Conservation (phyloP, 1,140 invertebrate genomes). For the Nebria ingens region DNA sequence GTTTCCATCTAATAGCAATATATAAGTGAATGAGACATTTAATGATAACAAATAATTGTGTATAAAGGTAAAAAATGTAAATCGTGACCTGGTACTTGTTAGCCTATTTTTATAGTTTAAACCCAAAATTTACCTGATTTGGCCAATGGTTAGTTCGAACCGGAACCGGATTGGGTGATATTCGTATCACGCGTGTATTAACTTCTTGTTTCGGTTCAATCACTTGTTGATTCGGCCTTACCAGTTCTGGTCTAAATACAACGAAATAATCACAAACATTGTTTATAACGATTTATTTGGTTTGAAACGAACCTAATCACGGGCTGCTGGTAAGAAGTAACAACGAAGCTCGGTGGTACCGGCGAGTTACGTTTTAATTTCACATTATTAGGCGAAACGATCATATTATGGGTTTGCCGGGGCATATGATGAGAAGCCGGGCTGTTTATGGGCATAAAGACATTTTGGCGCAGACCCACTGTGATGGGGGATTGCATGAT, state of each 20-base stretch:
- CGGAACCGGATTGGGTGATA: constrained; percentile 50
- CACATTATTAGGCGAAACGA: constrained; percentile 10
- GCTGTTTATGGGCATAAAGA: constrained; percentile 77
- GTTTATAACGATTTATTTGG: no score
- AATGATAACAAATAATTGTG: constrained; percentile 18
- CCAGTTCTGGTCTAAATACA: constrained; percentile 40
- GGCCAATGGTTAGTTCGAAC: constrained; percentile 13
- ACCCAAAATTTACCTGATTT: constrained; percentile 11
- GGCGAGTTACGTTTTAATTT: constrained; percentile 41
- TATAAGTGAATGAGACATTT: constrained; percentile 7
- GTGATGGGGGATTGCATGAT: constrained; percentile 55
- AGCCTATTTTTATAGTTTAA: no score
- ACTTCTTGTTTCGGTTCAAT: constrained; percentile 33
- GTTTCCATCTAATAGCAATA: not conserved
- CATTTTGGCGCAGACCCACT: constrained; percentile 55
- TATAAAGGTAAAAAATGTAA: no score
- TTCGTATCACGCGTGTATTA: constrained; percentile 68
- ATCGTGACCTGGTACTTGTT: no score
- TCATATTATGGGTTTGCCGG: constrained; percentile 29
- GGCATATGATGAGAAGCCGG: constrained; percentile 41
- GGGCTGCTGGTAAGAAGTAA: constrained; percentile 41
- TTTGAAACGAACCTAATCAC: constrained; percentile 46
- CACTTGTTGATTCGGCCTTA: constrained; percentile 36
- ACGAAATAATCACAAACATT: no score
- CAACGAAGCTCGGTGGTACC: constrained; percentile 36